Evolutionary conservation across 2,888 invertebrate species (phyloP).

Genomic region (Conomelus anceps): DNA sequence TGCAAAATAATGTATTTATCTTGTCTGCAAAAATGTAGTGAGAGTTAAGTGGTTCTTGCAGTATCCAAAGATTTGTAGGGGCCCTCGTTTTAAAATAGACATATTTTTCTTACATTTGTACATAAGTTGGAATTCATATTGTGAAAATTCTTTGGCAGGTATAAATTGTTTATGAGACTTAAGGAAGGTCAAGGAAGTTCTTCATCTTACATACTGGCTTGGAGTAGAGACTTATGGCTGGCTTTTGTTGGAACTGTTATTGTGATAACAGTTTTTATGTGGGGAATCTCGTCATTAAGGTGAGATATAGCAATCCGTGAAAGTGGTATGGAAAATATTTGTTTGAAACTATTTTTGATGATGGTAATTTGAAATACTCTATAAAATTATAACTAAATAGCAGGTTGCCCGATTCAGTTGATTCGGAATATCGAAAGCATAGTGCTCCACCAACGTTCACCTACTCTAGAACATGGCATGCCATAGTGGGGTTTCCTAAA

Average conservation of each 20-base stretch:
- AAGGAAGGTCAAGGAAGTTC: not conserved
- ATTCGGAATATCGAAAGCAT: too few relatives aligned
- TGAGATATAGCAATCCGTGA: not conserved
- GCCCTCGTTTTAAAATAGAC: too few relatives aligned
- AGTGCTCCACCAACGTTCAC: too few relatives aligned
- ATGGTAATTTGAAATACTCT: too few relatives aligned
- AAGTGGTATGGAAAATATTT: too few relatives aligned
- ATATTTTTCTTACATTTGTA: too few relatives aligned
- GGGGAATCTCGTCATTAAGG: not conserved
- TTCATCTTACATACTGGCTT: not conserved
- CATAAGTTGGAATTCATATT: not conserved
- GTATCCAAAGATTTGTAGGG: not conserved
- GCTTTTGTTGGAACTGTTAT: not conserved
- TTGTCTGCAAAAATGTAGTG: not conserved
- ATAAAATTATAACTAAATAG: too few relatives aligned
- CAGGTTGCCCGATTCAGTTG: too few relatives aligned
- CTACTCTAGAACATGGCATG: too few relatives aligned
- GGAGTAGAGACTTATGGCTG: not conserved
- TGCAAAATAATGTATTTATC: not conserved
- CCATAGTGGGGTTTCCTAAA: too few relatives aligned
- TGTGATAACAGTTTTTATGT: not conserved
- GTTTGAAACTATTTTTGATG: too few relatives aligned
- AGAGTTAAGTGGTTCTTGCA: not conserved
- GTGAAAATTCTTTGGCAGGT: not conserved
- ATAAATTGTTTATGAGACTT: not conserved